phyloP scores from a whole-genome alignment of 2,797 vertebrate genomes.

The Periophthalmus magnuspinnatus region DNA sequence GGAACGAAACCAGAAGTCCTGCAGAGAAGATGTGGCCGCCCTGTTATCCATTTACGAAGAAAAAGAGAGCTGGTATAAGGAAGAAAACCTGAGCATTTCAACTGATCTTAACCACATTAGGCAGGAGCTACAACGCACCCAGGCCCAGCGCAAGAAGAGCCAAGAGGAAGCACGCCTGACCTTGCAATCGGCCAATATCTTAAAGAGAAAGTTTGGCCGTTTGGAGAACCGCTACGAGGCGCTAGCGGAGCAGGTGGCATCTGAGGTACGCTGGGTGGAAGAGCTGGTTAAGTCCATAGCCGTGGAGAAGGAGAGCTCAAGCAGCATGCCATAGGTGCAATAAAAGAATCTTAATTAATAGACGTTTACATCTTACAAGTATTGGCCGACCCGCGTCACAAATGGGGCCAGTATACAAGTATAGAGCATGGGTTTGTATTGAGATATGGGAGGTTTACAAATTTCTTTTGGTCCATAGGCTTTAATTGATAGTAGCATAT shows the following conservation, averaged over 20 bases:
- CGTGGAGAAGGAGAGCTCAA: conserved; percentile 74
- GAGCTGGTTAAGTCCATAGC: conserved; percentile 88
- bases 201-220: conserved; percentile 88
- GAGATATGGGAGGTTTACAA: background rate
- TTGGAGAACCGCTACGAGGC: conserved; percentile 92
- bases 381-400: conserved; percentile 26
- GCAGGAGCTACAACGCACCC: conserved; percentile 88
- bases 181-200: conserved; percentile 83
- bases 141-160: conserved; percentile 86
- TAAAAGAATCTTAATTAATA: background rate
- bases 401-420: background rate
- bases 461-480: background rate
- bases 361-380: conserved; percentile 35
- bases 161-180: conserved; percentile 86
- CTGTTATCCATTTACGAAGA: conserved; percentile 93
- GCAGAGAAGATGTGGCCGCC: conserved; percentile 89
- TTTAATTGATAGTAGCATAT: background rate
- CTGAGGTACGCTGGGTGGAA: conserved; percentile 92
- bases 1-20: conserved; percentile 87
- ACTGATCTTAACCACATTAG: conserved; percentile 86
- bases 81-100: conserved; percentile 91
- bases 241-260: conserved; percentile 89
- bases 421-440: background rate
- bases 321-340: conserved; percentile 77
- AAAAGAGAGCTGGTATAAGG: conserved; percentile 95